Percentiles rank a stretch among this genome's conserved stretches.
Conservation (phyloP, 2,113 vertebrate species). For the Turnix velox region DNA sequence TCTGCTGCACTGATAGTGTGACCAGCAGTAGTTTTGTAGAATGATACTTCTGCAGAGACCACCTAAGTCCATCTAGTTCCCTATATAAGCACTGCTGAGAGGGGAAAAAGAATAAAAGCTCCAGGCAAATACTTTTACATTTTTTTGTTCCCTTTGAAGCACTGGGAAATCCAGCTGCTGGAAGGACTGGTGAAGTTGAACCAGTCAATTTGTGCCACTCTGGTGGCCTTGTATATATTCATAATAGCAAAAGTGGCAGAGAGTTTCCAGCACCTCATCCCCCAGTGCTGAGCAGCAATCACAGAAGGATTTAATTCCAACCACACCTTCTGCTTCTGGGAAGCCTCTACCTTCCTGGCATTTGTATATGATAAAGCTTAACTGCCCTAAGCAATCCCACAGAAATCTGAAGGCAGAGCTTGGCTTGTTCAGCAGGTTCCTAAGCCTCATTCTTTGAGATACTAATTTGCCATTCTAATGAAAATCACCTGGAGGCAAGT, state of each 20-base stretch:
- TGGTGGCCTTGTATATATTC: not conserved
- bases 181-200: not conserved
- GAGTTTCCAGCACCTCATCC: not conserved
- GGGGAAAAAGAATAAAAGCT: not conserved
- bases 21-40: not conserved
- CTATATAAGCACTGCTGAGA: not conserved
- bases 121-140: not conserved
- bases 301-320: not conserved
- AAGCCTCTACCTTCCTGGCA: conserved; percentile 13
- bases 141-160: not conserved
- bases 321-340: conserved; percentile 35
- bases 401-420: conserved; percentile 1
- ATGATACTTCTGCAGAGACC: not conserved
- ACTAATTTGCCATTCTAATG: conserved; percentile 50
- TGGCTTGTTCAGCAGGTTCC: conserved; percentile 38
- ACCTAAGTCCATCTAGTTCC: not conserved
- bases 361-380: not conserved
- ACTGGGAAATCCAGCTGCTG: not conserved
- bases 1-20: not conserved
- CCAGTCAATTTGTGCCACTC: not conserved
- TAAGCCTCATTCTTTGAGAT: conserved; percentile 33
- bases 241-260: not conserved
- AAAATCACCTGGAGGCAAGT: conserved; percentile 34
- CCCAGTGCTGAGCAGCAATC: not conserved
- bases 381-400: conserved; percentile 23